Percentiles rank a stretch among this genome's conserved stretches.
These are phyloP conservation scores for Aphaenogaster ashmeadi DNA, from an alignment of 1,140 invertebrate species.

Conservation along the genomic window DNA sequence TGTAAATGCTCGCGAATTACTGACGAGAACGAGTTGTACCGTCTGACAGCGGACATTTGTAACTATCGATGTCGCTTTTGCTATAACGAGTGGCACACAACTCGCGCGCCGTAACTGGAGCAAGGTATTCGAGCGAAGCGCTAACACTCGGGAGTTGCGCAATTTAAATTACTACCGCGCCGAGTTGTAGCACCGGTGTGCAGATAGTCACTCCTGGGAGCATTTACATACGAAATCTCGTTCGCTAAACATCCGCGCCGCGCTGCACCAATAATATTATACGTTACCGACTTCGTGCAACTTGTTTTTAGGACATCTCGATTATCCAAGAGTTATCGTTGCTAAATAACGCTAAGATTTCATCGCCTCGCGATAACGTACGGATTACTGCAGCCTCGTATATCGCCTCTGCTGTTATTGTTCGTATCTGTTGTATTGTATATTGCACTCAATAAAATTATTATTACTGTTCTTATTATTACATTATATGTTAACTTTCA, in stretches of 20 bases:
- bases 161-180: conserved; percentile 59
- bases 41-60: conserved; percentile 57
- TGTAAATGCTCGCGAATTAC: conserved; percentile 33
- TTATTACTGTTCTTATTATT: background rate
- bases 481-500: background rate
- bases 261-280: conserved; percentile 37
- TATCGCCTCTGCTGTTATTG: background rate
- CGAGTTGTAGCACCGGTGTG: conserved; percentile 35
- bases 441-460: background rate
- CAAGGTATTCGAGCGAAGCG: conserved; percentile 61
- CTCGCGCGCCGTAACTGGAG: conserved; percentile 43
- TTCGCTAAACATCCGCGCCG: conserved; percentile 46
- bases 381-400: background rate
- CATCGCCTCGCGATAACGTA: background rate
- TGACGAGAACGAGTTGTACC: conserved; percentile 46
- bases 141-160: conserved; percentile 61
- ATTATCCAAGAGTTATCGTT: background rate
- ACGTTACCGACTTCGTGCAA: conserved; percentile 15
- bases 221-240: conserved; percentile 59
- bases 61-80: conserved; percentile 62
- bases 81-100: conserved; percentile 37
- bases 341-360: conserved; percentile 10
- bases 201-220: conserved; percentile 54
- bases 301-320: conserved; percentile 43
- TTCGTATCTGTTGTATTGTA: background rate